Conservation (phyloP, 2,113 vertebrate species). For the Vulpes lagopus region DNA sequence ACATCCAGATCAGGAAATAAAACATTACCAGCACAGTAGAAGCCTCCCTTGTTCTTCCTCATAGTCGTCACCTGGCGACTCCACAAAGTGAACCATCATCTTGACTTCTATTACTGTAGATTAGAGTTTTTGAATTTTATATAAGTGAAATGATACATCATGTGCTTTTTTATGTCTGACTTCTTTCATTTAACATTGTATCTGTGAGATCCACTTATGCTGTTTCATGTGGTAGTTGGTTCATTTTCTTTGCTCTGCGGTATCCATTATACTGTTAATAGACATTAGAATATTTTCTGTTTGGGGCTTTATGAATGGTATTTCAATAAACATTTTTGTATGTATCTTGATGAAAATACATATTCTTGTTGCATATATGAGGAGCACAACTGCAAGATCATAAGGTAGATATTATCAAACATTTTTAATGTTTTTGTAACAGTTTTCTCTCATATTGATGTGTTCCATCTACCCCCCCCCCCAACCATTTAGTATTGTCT, state of each 20-base stretch:
- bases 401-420: background rate
- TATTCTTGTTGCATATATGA: background rate
- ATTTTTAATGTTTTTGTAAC: background rate
- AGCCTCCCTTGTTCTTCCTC: background rate
- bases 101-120: background rate
- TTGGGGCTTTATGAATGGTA: background rate
- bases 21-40: background rate
- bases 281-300: background rate
- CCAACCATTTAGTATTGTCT: background rate
- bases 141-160: background rate
- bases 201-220: background rate
- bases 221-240: background rate
- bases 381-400: background rate
- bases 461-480: background rate
- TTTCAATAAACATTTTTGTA: background rate
- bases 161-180: background rate
- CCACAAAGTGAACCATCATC: background rate
- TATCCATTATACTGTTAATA: background rate
- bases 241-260: background rate
- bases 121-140: background rate
- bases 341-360: background rate
- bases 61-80: background rate
- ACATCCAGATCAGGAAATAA: background rate
- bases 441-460: background rate
- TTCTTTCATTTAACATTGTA: background rate